phyloP scores from a whole-genome alignment of 2,888 invertebrate species.

The Carabus problematicus region DNA sequence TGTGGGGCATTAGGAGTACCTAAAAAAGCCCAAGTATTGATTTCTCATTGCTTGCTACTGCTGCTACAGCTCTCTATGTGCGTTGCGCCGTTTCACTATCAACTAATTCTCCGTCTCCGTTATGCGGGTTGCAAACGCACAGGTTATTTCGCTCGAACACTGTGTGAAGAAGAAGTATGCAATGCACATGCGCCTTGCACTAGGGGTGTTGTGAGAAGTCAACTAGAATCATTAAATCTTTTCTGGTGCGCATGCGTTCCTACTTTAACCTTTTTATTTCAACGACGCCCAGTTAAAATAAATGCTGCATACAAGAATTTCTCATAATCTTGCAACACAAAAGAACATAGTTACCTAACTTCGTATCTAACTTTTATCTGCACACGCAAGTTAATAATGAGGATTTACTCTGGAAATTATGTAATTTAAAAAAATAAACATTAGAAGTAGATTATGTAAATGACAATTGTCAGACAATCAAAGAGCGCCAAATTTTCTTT shows the following conservation, averaged over 20 bases:
- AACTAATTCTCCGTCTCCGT: background rate
- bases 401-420: too few species aligned
- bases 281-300: too few species aligned
- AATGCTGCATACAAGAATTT: too few species aligned
- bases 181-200: background rate
- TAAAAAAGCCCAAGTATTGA: conserved; percentile 55
- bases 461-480: too few species aligned
- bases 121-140: background rate
- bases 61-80: conserved; percentile 18
- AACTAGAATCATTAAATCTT: conserved; percentile 10
- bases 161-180: background rate
- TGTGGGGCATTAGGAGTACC: conserved; percentile 56
- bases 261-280: too few species aligned
- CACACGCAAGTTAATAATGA: too few species aligned
- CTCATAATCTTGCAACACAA: too few species aligned
- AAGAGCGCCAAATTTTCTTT: too few species aligned
- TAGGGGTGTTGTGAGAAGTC: background rate
- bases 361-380: too few species aligned
- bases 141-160: background rate
- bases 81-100: conserved; percentile 17
- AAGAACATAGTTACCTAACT: too few species aligned
- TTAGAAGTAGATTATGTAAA: too few species aligned
- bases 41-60: conserved; percentile 46
- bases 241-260: conserved; percentile 3
- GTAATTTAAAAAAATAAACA: too few species aligned